Base-by-base conservation (phyloP, 1,140 invertebrate genomes). In the Polypedilum pembai region DNA sequence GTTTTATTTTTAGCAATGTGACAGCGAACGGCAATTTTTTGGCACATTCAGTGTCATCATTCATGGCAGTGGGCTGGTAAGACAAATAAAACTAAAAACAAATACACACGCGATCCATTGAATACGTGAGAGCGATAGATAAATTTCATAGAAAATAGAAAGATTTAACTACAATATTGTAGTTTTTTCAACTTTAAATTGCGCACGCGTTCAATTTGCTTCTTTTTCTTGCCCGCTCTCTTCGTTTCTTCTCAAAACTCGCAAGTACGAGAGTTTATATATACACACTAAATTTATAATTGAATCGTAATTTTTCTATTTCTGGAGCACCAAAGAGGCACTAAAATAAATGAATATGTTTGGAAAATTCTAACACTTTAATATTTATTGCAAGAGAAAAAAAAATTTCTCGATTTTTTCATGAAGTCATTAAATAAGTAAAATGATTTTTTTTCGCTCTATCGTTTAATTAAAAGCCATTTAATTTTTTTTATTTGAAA, bases 271-370 rank as follows among this genome's bases (percentile, higher is more conserved):
- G 5, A 33, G 24, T 33, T 3, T 33, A 33, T 33, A 33, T 33
- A 33, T 5, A 33, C 24, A 33, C 5, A 33, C 24, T 33, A 33
- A 33, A 33, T 33, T 56, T 12, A 56, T 56, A 56, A 56, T 56
- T 56, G 45, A 56, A 56, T 56, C 45, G 45, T 56, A 56, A 56
- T 56, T 56, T 41, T 56, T 56, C 45, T 56, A 56, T 56, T 56
- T 56, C 45, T 56, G 45, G 45, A 56, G 45, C 12, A 56, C 45
- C 10, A 56, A 12, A 12, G 12, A 56, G 45, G 45, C 4, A 12
- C 45, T n/a, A n/a, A 56, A 56, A n/a, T 15, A 56, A 56, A 56
- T 56, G 45, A 15, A 15, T 56, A 5, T 56, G 45, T 56, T 56
- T 56, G 10, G 45, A 56, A 56, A 56, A 56, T 56, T 56, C 45